A percentile compares a stretch with the other conserved stretches of the same genome.
Evolutionary conservation across 2,888 invertebrate genomes (phyloP).

Genomic region (Xanthorhoe spadicearia): DNA sequence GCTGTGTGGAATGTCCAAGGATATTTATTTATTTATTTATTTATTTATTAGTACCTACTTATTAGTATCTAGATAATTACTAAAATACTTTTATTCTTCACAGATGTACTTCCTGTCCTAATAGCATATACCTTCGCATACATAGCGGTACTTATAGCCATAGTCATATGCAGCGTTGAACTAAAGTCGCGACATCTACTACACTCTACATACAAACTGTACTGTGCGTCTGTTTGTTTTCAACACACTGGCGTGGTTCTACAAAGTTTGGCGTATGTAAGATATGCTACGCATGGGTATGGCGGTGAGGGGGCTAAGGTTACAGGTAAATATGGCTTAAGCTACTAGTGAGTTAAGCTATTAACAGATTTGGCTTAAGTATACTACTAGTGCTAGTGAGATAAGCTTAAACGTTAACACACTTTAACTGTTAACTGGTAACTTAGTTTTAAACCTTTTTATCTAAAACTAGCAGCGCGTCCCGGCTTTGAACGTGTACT

Average conservation of each 20-base stretch:
- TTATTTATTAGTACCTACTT: neutral
- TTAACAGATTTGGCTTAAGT: neutral
- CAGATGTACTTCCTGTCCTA: slow-evolving; percentile 94
- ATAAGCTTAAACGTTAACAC: too few relatives aligned
- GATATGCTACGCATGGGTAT: slow-evolving; percentile 90
- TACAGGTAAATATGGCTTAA: slow-evolving; percentile 64
- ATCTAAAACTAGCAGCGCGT: too few relatives aligned
- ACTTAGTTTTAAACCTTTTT: too few relatives aligned
- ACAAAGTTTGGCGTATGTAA: slow-evolving; percentile 89
- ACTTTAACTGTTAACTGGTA: too few relatives aligned
- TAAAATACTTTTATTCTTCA: slow-evolving; percentile 40
- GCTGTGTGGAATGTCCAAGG: too few relatives aligned
- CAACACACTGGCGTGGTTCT: slow-evolving; percentile 90
- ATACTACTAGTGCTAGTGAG: neutral
- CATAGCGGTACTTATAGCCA: slow-evolving; percentile 88
- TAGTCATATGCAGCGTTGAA: slow-evolving; percentile 90
- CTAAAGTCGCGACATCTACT: slow-evolving; percentile 91
- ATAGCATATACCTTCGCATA: slow-evolving; percentile 90
- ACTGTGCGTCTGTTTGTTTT: slow-evolving; percentile 88
- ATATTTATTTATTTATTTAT: too few relatives aligned
- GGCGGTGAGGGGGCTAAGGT: slow-evolving; percentile 80
- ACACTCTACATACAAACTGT: slow-evolving; percentile 95
- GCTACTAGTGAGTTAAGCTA: neutral
- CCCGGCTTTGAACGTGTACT: too few relatives aligned
- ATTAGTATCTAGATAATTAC: too few relatives aligned